Evolutionary conservation across 2,888 invertebrate genomes (phyloP).

Genomic region (Pinctada fucata): DNA sequence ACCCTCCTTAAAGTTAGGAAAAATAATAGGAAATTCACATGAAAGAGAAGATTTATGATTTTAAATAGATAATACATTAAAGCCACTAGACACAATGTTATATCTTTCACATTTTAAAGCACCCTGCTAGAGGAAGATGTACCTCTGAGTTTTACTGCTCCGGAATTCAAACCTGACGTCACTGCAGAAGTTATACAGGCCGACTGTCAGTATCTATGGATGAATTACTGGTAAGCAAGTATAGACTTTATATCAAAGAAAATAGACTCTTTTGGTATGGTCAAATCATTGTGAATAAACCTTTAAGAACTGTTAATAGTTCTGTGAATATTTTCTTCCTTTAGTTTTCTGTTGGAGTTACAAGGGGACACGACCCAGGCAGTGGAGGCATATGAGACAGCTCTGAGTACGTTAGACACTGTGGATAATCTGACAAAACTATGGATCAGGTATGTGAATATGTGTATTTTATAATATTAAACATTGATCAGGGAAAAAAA

Average conservation of each 20-base stretch:
- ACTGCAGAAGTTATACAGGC: conserved; percentile 42
- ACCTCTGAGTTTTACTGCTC: conserved; percentile 52
- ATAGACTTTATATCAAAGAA: too few species aligned
- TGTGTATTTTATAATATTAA: neutral
- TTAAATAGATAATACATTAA: too few species aligned
- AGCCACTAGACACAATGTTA: neutral
- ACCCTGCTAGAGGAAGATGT: conserved; percentile 54
- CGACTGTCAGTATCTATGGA: conserved; percentile 58
- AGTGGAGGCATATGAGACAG: conserved; percentile 68
- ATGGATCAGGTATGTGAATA: conserved; percentile 58
- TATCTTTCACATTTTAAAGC: conserved; percentile 48
- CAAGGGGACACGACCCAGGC: conserved; percentile 56
- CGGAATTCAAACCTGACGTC: conserved; percentile 49
- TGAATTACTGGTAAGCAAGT: conserved; percentile 59
- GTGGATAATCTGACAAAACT: conserved; percentile 51
- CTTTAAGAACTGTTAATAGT: neutral
- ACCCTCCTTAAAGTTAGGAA: too few species aligned
- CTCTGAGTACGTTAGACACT: conserved; percentile 56
- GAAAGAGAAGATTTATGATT: too few species aligned
- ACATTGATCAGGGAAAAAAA: neutral
- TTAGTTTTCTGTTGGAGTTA: conserved; percentile 65
- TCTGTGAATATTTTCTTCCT: neutral
- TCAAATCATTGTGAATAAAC: too few species aligned
- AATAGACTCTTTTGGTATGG: too few species aligned
- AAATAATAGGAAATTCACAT: too few species aligned